Conservation (phyloP, 2,113 vertebrate genomes). For the Pelodiscus sinensis region DNA sequence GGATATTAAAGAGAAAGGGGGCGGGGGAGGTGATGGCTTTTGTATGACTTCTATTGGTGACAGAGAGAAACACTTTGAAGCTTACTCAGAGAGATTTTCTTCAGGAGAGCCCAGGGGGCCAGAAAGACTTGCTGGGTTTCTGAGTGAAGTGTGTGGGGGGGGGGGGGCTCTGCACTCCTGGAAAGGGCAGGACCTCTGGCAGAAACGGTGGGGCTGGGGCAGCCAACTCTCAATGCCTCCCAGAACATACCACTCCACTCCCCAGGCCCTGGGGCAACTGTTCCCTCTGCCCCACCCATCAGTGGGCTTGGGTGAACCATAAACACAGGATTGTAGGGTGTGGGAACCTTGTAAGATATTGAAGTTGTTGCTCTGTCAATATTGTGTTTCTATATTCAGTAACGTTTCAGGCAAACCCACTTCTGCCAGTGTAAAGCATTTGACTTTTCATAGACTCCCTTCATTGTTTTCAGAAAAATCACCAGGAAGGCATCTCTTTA, state of each 20-base stretch:
- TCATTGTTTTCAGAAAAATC: background rate
- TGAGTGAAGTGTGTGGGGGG: too few species aligned
- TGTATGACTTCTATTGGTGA: background rate
- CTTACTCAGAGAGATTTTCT: background rate
- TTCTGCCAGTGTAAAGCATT: fast-evolving
- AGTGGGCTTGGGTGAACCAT: background rate
- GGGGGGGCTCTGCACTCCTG: too few species aligned
- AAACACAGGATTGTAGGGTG: background rate
- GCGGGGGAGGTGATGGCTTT: background rate
- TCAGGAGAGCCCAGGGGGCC: background rate
- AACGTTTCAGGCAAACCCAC: background rate
- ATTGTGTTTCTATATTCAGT: background rate
- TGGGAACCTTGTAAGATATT: background rate
- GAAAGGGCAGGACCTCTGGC: too few species aligned
- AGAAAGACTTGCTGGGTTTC: too few species aligned
- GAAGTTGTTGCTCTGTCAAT: background rate
- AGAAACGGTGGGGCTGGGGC: too few species aligned
- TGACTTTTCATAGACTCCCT: fast-evolving
- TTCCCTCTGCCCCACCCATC: too few species aligned
- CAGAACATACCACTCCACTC: too few species aligned
- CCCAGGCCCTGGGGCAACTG: too few species aligned
- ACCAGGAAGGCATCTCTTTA: fast-evolving
- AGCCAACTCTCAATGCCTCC: too few species aligned
- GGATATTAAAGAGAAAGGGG: background rate
- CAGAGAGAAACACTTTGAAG: background rate